These are phyloP conservation scores for Sparus aurata DNA, from an alignment of 2,797 vertebrate genomes.

Conservation along the genomic window DNA sequence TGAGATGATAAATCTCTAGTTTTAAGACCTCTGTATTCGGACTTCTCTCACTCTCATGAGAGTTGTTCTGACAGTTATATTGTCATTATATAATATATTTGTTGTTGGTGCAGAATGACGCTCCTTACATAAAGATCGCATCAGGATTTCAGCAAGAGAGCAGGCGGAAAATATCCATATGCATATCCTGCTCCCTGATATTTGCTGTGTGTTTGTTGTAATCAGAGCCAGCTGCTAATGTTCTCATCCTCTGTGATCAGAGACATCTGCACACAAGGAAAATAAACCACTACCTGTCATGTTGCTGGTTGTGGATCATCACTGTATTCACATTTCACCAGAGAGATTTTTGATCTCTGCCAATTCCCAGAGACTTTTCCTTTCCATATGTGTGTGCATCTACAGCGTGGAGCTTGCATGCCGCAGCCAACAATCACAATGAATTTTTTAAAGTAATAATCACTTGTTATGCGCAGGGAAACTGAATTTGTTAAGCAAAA, in stretches of 20 bases:
- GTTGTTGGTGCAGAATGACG: slow-evolving; percentile 19
- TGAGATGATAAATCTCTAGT: background rate
- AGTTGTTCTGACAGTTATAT: slow-evolving; percentile 16
- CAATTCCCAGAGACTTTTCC: background rate
- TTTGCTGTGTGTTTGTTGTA: slow-evolving; percentile 35
- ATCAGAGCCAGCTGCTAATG: slow-evolving; percentile 57
- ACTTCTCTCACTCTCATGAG: background rate
- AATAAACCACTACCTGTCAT: slow-evolving; percentile 13
- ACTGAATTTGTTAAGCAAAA: slow-evolving; percentile 14
- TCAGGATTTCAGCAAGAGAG: slow-evolving; percentile 33
- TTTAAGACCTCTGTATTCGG: background rate
- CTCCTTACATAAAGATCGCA: slow-evolving; percentile 30
- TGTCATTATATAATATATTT: slow-evolving; percentile 26
- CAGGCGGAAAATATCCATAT: slow-evolving; percentile 26
- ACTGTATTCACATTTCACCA: slow-evolving; percentile 12
- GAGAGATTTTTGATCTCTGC: slow-evolving; percentile 13
- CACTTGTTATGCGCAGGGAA: background rate
- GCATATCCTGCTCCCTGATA: slow-evolving; percentile 35
- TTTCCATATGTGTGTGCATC: background rate
- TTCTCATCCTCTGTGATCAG: slow-evolving; percentile 42
- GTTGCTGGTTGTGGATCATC: slow-evolving; percentile 24
- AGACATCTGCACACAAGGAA: slow-evolving; percentile 28
- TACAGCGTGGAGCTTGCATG: background rate
- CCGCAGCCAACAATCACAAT: background rate
- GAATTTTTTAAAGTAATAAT: slow-evolving; percentile 15